phyloP scores from a whole-genome alignment of 2,888 invertebrate genomes.

The Malachius bipustulatus region DNA sequence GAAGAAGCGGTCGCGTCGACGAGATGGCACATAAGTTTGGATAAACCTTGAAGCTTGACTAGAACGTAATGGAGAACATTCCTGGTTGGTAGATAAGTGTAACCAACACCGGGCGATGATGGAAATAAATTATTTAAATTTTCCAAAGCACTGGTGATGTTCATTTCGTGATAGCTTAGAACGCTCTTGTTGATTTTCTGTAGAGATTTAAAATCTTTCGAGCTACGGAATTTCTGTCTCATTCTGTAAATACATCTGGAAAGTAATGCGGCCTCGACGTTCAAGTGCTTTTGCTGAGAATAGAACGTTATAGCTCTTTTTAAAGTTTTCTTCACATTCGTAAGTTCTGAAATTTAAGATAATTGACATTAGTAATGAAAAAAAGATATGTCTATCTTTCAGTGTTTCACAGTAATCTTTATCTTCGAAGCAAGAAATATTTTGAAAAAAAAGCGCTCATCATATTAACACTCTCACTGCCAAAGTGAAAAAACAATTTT shows the following conservation, averaged over 20 bases:
- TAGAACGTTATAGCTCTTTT: conserved; percentile 23
- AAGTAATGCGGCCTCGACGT: conserved; percentile 36
- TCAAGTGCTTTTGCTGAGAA: conserved; percentile 27
- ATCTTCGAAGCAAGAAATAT: too few species aligned
- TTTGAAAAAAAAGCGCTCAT: too few species aligned
- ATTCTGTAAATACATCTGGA: conserved; percentile 37
- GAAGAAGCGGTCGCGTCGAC: conserved; percentile 31
- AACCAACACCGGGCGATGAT: conserved; percentile 16
- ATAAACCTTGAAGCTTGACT: conserved; percentile 38
- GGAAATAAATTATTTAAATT: conserved; percentile 20
- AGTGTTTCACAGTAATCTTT: too few species aligned
- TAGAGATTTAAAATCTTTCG: conserved; percentile 40
- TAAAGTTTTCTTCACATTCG: conserved; percentile 18
- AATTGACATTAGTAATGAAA: too few species aligned
- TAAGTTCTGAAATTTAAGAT: conserved; percentile 25
- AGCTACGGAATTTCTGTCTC: conserved; percentile 40
- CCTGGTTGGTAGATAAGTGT: conserved; percentile 34
- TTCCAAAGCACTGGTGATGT: conserved; percentile 27
- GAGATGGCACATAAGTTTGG: conserved; percentile 35
- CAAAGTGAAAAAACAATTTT: too few species aligned
- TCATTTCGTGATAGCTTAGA: conserved; percentile 33
- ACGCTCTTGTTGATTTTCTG: conserved; percentile 37
- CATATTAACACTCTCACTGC: too few species aligned
- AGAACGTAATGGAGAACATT: conserved; percentile 39
- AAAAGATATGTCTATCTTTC: too few species aligned